Evolutionary conservation across 1,140 invertebrate species (phyloP), one percentile per base, ranked within the genome.

Genomic region (Drosophila burlai): DNA sequence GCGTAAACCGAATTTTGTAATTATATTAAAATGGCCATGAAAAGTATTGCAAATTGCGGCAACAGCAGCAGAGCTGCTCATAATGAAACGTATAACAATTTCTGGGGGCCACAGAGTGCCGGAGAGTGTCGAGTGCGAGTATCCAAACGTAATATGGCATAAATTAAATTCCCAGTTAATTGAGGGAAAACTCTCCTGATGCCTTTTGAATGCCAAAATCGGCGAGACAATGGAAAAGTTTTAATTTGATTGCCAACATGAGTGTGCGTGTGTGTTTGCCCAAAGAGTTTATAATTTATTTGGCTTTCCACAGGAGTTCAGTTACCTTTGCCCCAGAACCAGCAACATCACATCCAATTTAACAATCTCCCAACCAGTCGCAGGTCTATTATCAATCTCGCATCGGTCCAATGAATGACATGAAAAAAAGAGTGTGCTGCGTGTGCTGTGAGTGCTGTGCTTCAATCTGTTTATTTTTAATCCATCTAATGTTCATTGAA

Each of bases 401-500:
- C 21, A 64, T 59, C 68, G 68, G 46, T 52, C 66, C 49, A 85
- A 47, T 74, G 64, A 69, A 76, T 76, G 68, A 81, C 82, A 52
- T 85, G 58, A 67, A 73, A 85, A 77, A 21, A 80, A 73, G 13
- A 26, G 21, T 7, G 52, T 26, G 13, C 15, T 55, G 52, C 24
- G n/a, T 36, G 42, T 18, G 52, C 4, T 26, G 26, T 26, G 29
- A 29, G 29, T 29, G 52, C 21, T 24, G 34, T 45, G 42, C 50
- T 80, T 38, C 43, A 62, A 65, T 61, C 50, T 78, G 54, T 72
- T 75, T 87, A 80, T 89, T 80, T 87, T 89, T 84, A 84, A 89
- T 87, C 81, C 66, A 67, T 81, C 73, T 67, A 78, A 69, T 89
- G 84, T 89, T 89, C 84, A 84, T 79, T 89, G 84, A 89, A 89